Conservation (phyloP, 2,888 invertebrate species). For the Cinara cedri region DNA sequence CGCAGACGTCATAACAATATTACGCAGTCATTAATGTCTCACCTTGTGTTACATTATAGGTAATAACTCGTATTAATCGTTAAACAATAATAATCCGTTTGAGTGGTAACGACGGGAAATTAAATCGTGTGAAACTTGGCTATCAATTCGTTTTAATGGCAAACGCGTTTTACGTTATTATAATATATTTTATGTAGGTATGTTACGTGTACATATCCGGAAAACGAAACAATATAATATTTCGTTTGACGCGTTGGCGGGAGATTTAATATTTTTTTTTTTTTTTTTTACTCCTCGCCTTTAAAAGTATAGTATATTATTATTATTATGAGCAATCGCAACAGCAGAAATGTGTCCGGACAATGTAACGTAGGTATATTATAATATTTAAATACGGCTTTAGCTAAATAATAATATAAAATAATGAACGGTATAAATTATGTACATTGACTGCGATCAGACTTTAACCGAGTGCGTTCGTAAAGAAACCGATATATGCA, state of each 20-base stretch:
- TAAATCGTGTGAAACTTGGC: neutral
- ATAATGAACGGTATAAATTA: no score
- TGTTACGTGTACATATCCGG: neutral
- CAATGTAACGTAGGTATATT: neutral
- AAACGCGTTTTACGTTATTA: neutral
- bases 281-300: neutral
- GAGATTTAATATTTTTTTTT: neutral
- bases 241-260: neutral
- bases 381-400: neutral
- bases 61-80: neutral
- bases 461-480: no score
- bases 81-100: neutral
- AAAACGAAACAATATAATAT: neutral
- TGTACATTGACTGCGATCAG: neutral
- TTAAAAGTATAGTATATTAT: no score
- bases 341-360: no score
- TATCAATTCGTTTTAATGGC: conserved; percentile 15
- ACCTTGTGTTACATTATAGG: no score
- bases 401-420: no score
- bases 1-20: no score
- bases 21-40: no score
- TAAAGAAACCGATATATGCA: no score
- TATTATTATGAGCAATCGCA: no score
- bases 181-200: neutral
- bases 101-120: neutral